Evolutionary conservation across 2,888 invertebrate genomes (phyloP).

Genomic region (Rhabditoides inermis): DNA sequence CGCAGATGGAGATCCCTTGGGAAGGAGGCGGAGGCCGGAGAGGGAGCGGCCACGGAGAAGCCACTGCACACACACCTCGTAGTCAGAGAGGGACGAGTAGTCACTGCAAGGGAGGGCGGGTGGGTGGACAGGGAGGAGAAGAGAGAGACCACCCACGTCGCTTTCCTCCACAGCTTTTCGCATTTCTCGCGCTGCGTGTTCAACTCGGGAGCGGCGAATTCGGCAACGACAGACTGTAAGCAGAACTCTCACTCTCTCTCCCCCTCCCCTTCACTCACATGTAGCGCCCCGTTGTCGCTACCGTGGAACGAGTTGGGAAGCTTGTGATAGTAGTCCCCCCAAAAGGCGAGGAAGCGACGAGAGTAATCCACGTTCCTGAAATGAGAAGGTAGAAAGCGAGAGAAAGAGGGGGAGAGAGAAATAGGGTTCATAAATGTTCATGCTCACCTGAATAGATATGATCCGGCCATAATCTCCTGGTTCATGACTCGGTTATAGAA

Average conservation of each 20-base stretch:
- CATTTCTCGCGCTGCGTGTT: conserved; percentile 8
- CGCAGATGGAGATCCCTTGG: conserved; percentile 2
- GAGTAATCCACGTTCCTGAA: conserved; percentile 4
- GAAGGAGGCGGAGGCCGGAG: neutral
- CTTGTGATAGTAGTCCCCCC: neutral
- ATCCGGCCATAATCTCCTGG: conserved; percentile 48
- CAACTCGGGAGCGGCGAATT: conserved; percentile 10
- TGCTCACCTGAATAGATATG: conserved; percentile 21
- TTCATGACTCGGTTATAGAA: conserved; percentile 48
- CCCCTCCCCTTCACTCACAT: conserved; percentile 1
- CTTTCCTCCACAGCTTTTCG: conserved; percentile 8
- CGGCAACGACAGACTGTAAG: conserved; percentile 21
- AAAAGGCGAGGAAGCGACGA: conserved; percentile 6
- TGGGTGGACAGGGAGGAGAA: conserved; percentile 5
- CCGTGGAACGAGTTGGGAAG: conserved; percentile 5
- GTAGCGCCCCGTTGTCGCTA: conserved; percentile 3
- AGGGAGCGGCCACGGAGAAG: neutral
- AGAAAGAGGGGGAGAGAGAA: neutral
- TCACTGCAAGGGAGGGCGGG: neutral
- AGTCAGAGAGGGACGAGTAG: neutral
- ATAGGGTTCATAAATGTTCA: neutral
- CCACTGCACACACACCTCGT: conserved; percentile 1
- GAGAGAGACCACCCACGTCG: conserved; percentile 4
- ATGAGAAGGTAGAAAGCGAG: neutral
- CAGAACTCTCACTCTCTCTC: neutral